Evolutionary conservation across 2,888 invertebrate species (phyloP), one percentile per base, ranked within the genome.

Genomic region (Argyresthia albistria): DNA sequence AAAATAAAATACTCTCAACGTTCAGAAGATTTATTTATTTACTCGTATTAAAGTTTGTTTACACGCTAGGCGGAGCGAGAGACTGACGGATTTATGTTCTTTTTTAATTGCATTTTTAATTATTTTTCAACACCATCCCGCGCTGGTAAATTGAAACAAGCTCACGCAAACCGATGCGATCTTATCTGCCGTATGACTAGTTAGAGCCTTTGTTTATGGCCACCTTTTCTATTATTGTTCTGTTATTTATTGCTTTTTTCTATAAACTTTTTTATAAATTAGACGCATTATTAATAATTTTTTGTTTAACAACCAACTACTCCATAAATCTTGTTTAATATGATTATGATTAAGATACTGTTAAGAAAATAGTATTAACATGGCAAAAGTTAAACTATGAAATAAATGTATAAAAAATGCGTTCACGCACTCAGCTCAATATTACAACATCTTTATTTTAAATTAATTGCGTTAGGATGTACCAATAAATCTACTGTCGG

Each of bases 61-160:
- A 74, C 73, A 68, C 68, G 67, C 71, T 67, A 75, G 80, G 81
- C 78, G 80, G 73, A 67, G 73, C 70, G 10, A 25, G 25, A 12
- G 53, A 51, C 61, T 75, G 81, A 82, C 67, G 82, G 78, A 84
- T 84, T 84, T 86, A 84, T 78, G 76, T 69, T 65, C 62, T 62
- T 70, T 74, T 81, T 76, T 82, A 86, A 86, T 84, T 83, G 76
- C 73, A 67, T 83, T 86, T 84, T 83, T 80, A 83, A 84, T 84
- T 86, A 81, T 82, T 82, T 80, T 78, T 71, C 75, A 76, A 80
- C 82, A 71, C 66, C 62, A 60, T 69, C 72, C 74, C 74, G 69
- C 74, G 69, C 66, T 71, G 73, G 76, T 76, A 79, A 84, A 83
- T 83, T 82, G 80, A 84, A 84, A 70, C 68, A 64, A 49, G 59